Conservation (phyloP, 1,140 invertebrate genomes). For the Melanaphis sacchari region DNA sequence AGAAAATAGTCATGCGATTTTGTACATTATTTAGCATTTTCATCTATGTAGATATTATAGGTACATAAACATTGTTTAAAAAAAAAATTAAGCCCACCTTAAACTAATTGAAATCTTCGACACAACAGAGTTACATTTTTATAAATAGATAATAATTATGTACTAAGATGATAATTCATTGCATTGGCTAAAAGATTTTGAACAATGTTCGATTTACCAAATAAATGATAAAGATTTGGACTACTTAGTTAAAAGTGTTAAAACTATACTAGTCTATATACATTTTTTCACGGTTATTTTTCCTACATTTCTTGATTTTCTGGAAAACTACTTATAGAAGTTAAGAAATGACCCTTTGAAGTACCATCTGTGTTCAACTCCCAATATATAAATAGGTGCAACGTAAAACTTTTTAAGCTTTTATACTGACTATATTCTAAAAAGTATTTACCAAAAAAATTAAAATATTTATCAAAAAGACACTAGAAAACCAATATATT, state of each 20-base stretch:
- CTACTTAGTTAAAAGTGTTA: neutral
- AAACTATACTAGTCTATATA: neutral
- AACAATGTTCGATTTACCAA: neutral
- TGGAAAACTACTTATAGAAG: neutral
- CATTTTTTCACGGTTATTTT: neutral
- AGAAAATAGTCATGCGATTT: too few species aligned
- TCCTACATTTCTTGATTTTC: neutral
- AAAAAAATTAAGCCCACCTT: neutral
- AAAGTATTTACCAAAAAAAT: neutral
- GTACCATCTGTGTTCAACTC: neutral
- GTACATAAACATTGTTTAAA: too few species aligned
- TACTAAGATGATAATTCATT: neutral
- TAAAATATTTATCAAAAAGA: neutral
- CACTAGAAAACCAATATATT: neutral
- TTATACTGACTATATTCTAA: neutral
- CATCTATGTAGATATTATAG: neutral
- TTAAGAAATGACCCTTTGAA: neutral
- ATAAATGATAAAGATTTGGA: neutral
- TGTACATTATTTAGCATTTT: neutral
- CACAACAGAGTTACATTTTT: too few species aligned
- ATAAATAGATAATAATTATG: too few species aligned
- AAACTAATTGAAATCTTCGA: too few species aligned
- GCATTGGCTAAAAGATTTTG: neutral
- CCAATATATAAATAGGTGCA: neutral
- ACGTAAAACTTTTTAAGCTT: neutral